Conservation (phyloP, 2,888 invertebrate genomes). For the Phalangium opilio region DNA sequence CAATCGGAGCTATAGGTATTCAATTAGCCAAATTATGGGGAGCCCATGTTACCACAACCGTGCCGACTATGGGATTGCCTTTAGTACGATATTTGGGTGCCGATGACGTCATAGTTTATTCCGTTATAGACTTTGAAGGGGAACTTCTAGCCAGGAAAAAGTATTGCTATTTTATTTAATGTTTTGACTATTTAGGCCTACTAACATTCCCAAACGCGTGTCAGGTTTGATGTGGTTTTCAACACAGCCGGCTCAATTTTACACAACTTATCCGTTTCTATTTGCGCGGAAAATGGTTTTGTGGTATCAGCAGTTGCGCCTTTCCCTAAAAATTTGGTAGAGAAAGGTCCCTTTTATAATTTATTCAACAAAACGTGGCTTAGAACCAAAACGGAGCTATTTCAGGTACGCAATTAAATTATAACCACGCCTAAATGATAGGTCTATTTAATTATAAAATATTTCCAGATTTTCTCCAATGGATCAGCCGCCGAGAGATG, state of each 20-base stretch:
- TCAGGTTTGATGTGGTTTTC: constrained; percentile 37
- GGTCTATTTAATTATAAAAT: no score
- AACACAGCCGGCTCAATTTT: constrained; percentile 35
- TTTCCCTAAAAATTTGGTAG: no score
- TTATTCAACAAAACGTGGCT: no score
- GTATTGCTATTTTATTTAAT: constrained; percentile 4
- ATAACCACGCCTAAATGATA: no score
- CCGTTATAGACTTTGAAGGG: constrained; percentile 20
- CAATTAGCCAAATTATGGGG: constrained; percentile 44
- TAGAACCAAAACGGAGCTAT: no score
- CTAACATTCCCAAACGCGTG: neutral
- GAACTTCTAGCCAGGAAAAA: constrained; percentile 21
- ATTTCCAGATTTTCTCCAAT: neutral
- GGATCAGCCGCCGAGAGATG: no score
- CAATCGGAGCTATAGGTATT: constrained; percentile 42
- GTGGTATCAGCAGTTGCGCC: constrained; percentile 37
- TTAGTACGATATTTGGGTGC: constrained; percentile 43
- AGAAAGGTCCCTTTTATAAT: no score
- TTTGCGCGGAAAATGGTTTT: constrained; percentile 32
- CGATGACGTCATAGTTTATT: constrained; percentile 35
- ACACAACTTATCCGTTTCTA: constrained; percentile 29
- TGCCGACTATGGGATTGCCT: constrained; percentile 36
- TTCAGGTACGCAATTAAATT: no score
- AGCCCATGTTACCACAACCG: constrained; percentile 39
- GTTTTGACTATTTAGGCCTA: neutral